These are phyloP conservation scores for Trichonephila clavata DNA, from an alignment of 1,140 invertebrate genomes.

Conservation along the genomic window DNA sequence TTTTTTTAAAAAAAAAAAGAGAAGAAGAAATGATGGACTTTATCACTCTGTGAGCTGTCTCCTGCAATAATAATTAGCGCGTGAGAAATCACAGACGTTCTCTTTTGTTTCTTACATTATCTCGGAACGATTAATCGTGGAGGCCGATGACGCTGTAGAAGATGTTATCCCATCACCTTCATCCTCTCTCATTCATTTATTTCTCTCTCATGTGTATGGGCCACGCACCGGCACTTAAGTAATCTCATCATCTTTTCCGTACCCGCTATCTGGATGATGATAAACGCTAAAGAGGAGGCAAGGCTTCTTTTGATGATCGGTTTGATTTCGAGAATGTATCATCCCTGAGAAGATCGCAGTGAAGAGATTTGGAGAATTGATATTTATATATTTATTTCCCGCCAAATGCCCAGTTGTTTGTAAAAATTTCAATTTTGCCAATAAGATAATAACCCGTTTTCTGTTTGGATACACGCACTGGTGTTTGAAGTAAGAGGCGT, in stretches of 20 bases:
- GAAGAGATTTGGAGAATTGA: too few species aligned
- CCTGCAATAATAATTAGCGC: slow-evolving; percentile 7
- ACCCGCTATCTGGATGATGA: background rate
- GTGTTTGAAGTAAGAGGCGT: too few species aligned
- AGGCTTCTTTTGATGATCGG: background rate
- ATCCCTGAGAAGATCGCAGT: too few species aligned
- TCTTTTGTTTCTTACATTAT: slow-evolving; percentile 20
- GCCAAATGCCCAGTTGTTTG: too few species aligned
- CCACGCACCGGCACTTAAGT: slow-evolving; percentile 3
- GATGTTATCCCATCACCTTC: background rate
- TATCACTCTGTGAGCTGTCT: background rate
- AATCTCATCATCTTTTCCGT: slow-evolving; percentile 2
- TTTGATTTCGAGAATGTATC: too few species aligned
- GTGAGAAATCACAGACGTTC: slow-evolving; percentile 25
- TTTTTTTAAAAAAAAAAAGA: background rate
- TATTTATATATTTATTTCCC: too few species aligned
- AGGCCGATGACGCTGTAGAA: background rate
- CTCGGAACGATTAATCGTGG: background rate
- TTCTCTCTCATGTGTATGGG: background rate
- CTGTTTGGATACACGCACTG: too few species aligned
- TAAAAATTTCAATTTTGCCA: too few species aligned
- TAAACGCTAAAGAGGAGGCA: slow-evolving; percentile 7
- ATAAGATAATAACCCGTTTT: too few species aligned
- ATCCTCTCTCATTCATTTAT: background rate
- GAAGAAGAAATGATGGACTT: background rate